Evolutionary conservation across 2,797 vertebrate species (phyloP).

Genomic region (Alosa sapidissima): DNA sequence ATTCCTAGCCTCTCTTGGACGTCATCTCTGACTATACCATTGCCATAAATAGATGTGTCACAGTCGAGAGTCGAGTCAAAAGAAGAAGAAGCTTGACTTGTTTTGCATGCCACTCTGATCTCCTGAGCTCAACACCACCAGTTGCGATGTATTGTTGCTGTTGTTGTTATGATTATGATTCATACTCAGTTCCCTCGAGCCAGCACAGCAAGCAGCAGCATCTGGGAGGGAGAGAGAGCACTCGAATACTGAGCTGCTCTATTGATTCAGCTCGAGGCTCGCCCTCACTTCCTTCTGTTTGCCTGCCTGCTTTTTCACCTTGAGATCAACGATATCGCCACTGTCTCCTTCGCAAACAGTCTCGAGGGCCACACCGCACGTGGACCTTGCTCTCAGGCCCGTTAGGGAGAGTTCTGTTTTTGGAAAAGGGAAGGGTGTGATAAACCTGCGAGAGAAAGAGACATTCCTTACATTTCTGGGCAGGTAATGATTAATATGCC

Average conservation of each 20-base stretch:
- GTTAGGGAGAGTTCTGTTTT: slow-evolving; percentile 37
- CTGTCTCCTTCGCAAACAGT: neutral
- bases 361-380: neutral
- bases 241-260: neutral
- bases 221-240: neutral
- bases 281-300: slow-evolving; percentile 16
- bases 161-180: neutral
- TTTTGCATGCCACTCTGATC: neutral
- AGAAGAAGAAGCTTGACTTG: neutral
- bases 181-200: neutral
- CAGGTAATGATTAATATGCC: slow-evolving; percentile 53
- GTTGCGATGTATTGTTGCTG: neutral
- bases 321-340: slow-evolving; percentile 9
- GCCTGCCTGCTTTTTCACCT: slow-evolving; percentile 23
- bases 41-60: neutral
- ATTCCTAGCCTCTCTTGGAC: neutral
- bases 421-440: slow-evolving; percentile 36
- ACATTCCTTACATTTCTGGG: slow-evolving; percentile 47
- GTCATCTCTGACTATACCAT: neutral
- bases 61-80: neutral
- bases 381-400: slow-evolving; percentile 8
- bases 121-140: neutral
- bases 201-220: neutral
- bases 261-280: neutral
- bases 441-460: slow-evolving; percentile 40